Evolutionary conservation across 2,888 invertebrate species (phyloP).

Genomic region (Crossocerus cetratus): DNA sequence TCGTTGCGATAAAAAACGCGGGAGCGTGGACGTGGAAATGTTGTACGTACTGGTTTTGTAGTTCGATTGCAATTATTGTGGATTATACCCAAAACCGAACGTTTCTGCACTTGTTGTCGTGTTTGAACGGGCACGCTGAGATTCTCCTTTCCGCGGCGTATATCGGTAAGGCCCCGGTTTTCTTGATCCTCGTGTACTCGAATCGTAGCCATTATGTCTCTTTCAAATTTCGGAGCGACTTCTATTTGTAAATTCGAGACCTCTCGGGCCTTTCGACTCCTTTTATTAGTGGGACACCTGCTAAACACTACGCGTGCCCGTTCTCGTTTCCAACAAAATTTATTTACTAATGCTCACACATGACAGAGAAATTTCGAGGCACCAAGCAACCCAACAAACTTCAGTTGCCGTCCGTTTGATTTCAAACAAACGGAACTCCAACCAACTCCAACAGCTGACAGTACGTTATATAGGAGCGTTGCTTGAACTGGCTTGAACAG

Average conservation of each 20-base stretch:
- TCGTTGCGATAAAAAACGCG: conserved; percentile 34
- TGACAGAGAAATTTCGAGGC: conserved; percentile 60
- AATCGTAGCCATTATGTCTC: conserved; percentile 83
- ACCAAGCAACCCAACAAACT: conserved; percentile 64
- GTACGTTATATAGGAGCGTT: conserved; percentile 65
- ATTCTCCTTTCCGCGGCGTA: conserved; percentile 79
- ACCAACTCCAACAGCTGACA: conserved; percentile 71
- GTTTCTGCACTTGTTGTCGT: conserved; percentile 75
- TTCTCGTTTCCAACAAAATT: conserved; percentile 29
- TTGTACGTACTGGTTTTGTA: conserved; percentile 79
- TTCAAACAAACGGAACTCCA: conserved; percentile 68
- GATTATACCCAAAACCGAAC: conserved; percentile 83
- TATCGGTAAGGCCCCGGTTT: conserved; percentile 79
- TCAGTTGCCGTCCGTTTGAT: conserved; percentile 69
- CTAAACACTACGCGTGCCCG: conserved; percentile 37
- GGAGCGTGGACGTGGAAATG: conserved; percentile 15
- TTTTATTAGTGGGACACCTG: conserved; percentile 9
- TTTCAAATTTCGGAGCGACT: conserved; percentile 26
- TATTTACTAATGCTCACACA: conserved; percentile 54
- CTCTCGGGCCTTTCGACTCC: conserved; percentile 10
- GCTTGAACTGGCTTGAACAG: conserved; percentile 56
- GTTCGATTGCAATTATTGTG: conserved; percentile 80
- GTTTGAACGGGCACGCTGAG: conserved; percentile 72
- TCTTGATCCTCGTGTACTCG: conserved; percentile 88
- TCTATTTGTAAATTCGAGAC: conserved; percentile 24